Evolutionary conservation across 2,113 vertebrate species (phyloP).

Genomic region (Echinops telfairi): DNA sequence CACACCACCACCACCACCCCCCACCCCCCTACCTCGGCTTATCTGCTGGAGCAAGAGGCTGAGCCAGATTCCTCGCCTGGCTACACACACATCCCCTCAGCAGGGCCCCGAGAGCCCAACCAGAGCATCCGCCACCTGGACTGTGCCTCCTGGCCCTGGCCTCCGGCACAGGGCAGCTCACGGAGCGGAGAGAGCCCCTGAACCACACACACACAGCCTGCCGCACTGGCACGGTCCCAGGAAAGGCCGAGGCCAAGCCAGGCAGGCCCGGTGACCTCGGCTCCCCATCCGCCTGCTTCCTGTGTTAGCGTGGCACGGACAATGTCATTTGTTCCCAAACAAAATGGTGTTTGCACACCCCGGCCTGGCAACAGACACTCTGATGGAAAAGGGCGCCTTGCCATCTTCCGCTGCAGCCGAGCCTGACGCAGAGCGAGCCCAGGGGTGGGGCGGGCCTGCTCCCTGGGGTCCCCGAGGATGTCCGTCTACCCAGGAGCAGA

Average conservation of each 20-base stretch:
- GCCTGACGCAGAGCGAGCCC: too few species aligned
- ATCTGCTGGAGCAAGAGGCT: background rate
- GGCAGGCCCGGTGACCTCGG: rapidly evolving
- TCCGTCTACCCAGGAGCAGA: too few species aligned
- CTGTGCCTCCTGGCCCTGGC: background rate
- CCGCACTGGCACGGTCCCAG: background rate
- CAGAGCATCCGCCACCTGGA: background rate
- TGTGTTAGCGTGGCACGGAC: background rate
- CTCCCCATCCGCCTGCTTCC: background rate
- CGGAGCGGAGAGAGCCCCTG: background rate
- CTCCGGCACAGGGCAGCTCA: rapidly evolving
- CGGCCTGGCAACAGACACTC: background rate
- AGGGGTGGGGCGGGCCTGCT: too few species aligned
- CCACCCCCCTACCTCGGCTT: too few species aligned
- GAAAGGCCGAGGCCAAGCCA: too few species aligned
- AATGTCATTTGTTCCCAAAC: constrained; percentile 2
- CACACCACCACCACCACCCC: too few species aligned
- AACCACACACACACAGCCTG: background rate
- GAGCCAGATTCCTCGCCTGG: background rate
- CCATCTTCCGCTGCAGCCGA: background rate
- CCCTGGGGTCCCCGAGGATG: background rate
- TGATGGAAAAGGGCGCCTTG: background rate
- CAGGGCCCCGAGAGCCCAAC: background rate
- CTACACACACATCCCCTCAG: background rate
- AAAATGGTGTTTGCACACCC: constrained; percentile 22